Conservation (phyloP, 2,888 invertebrate genomes). For the Leptopterna dolabrata region DNA sequence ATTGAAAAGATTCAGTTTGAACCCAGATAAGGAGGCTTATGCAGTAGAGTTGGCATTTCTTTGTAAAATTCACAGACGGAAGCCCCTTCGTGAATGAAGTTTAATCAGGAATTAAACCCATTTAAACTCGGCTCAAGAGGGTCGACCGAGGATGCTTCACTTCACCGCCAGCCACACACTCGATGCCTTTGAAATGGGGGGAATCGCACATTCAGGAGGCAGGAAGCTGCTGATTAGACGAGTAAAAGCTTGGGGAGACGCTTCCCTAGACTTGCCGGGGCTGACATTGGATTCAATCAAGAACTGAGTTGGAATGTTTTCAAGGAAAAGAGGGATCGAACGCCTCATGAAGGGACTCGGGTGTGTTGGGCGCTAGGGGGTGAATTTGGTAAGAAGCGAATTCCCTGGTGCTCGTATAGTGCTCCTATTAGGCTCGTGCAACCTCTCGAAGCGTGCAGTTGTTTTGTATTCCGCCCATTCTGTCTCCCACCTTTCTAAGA, state of each 20-base stretch:
- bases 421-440: slow-evolving; percentile 3
- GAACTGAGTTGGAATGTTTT: slow-evolving; percentile 17
- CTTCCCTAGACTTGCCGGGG: neutral
- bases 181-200: slow-evolving; percentile 18
- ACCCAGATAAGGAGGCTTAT: neutral
- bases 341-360: neutral
- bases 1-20: neutral
- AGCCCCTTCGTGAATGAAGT: slow-evolving; percentile 12
- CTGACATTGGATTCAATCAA: slow-evolving; percentile 13
- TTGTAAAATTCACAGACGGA: neutral
- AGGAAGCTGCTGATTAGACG: slow-evolving; percentile 21
- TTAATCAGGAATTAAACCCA: slow-evolving; percentile 46
- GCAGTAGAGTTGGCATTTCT: neutral
- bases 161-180: slow-evolving; percentile 15
- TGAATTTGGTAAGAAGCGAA: neutral
- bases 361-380: too few species aligned
- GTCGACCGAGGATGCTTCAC: neutral
- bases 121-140: slow-evolving; percentile 44
- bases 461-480: slow-evolving; percentile 7
- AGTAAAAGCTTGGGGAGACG: neutral
- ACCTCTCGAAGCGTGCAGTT: neutral
- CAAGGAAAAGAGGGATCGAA: neutral
- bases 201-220: neutral
- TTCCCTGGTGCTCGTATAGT: neutral
- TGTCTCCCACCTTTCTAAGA: neutral